Percentiles rank a stretch among this genome's conserved stretches.
Evolutionary conservation across 2,888 invertebrate species (phyloP).

Genomic region (Thereva unica): DNA sequence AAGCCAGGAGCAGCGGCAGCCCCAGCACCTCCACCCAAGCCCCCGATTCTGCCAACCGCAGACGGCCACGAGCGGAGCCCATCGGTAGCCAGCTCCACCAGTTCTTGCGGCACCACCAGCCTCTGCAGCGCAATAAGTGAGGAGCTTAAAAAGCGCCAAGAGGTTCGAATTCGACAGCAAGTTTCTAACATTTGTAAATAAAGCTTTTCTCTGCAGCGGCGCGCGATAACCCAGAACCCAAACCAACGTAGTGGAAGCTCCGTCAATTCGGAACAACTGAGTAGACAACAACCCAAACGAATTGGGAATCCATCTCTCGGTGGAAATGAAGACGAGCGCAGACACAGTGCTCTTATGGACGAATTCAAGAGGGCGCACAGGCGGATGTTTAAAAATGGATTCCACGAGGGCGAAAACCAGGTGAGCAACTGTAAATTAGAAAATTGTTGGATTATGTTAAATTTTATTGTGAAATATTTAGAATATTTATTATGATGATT

Average conservation of each 20-base stretch:
- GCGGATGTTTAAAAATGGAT: slow-evolving; percentile 76
- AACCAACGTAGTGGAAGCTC: slow-evolving; percentile 18
- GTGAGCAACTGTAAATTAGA: slow-evolving; percentile 41
- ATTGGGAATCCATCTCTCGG: slow-evolving; percentile 44
- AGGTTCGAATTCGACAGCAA: slow-evolving; percentile 57
- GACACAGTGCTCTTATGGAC: slow-evolving; percentile 79
- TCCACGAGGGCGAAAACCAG: slow-evolving; percentile 54
- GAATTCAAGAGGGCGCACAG: slow-evolving; percentile 87
- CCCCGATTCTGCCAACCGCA: slow-evolving; percentile 48
- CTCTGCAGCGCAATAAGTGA: slow-evolving; percentile 72
- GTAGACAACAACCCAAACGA: slow-evolving; percentile 40
- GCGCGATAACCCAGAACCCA: slow-evolving; percentile 25
- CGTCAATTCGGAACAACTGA: not conserved
- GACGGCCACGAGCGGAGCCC: slow-evolving; percentile 41
- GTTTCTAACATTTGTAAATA: not conserved
- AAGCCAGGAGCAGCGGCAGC: slow-evolving; percentile 20
- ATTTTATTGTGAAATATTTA: too few relatives aligned
- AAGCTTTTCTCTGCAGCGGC: slow-evolving; percentile 35
- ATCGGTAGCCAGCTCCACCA: slow-evolving; percentile 43
- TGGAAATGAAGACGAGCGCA: slow-evolving; percentile 66
- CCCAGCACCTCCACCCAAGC: slow-evolving; percentile 34
- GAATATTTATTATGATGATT: too few relatives aligned
- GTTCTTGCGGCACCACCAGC: slow-evolving; percentile 57
- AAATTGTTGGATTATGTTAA: too few relatives aligned
- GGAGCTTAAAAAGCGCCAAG: slow-evolving; percentile 70